Evolutionary conservation across 2,113 vertebrate genomes (phyloP).

Genomic region (Fukomys damarensis): DNA sequence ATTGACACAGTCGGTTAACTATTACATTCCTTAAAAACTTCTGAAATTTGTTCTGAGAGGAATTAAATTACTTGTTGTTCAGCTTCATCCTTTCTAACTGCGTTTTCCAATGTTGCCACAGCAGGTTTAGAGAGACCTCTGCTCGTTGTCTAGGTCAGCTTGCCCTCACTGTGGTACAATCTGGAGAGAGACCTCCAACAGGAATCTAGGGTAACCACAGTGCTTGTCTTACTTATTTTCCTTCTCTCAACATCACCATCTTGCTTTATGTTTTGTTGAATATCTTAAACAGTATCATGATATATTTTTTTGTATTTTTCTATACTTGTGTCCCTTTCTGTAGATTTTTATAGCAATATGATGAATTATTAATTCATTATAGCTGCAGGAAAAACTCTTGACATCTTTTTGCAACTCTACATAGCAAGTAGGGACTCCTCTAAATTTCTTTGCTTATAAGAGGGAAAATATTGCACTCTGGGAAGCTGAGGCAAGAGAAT

Average conservation of each 20-base stretch:
- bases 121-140: not conserved
- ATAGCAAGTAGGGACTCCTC: not conserved
- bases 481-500: not conserved
- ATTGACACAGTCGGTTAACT: not conserved
- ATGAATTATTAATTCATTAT: not conserved
- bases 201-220: not conserved
- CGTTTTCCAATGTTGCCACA: not conserved
- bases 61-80: not conserved
- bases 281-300: not conserved
- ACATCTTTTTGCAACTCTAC: constrained; percentile 41
- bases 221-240: not conserved
- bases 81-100: not conserved
- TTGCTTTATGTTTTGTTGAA: not conserved
- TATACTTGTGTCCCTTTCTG: not conserved
- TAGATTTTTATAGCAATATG: not conserved
- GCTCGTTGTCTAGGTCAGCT: not conserved
- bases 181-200: not conserved
- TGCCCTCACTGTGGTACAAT: not conserved
- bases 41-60: not conserved
- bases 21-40: not conserved
- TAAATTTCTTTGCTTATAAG: not conserved
- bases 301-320: not conserved
- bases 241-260: not conserved
- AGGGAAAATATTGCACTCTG: not conserved
- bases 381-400: not conserved